Conservation (phyloP, 2,888 invertebrate species). For the Heliconius cydno region DNA sequence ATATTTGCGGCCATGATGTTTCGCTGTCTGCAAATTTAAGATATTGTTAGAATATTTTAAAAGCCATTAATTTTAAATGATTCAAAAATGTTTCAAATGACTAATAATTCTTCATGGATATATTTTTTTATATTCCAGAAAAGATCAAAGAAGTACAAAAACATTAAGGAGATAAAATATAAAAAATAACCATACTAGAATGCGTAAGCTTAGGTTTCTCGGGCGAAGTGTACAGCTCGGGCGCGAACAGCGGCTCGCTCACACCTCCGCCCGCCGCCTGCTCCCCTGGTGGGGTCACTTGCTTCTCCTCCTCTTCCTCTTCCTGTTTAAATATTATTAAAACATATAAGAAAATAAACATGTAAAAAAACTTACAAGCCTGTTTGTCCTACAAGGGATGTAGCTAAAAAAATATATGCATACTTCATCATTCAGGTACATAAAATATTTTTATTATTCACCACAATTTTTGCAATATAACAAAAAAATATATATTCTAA, state of each 20-base stretch:
- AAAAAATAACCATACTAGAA: slow-evolving; percentile 39
- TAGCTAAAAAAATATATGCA: too few relatives aligned
- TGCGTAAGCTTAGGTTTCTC: slow-evolving; percentile 52
- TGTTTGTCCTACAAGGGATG: too few relatives aligned
- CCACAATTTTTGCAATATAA: too few relatives aligned
- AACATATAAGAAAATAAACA: neutral
- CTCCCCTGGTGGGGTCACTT: slow-evolving; percentile 24
- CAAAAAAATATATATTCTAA: too few relatives aligned
- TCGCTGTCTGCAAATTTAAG: slow-evolving; percentile 61
- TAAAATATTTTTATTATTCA: too few relatives aligned
- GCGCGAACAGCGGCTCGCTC: slow-evolving; percentile 40
- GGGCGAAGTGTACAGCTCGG: slow-evolving; percentile 49
- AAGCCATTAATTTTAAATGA: too few relatives aligned
- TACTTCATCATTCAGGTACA: too few relatives aligned
- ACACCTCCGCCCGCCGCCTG: slow-evolving; percentile 32
- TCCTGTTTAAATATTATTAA: slow-evolving; percentile 21
- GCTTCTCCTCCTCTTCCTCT: slow-evolving; percentile 35
- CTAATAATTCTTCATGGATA: too few relatives aligned
- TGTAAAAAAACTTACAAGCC: too few relatives aligned
- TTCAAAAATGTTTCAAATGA: too few relatives aligned
- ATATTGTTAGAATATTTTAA: neutral
- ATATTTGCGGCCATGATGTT: slow-evolving; percentile 76
- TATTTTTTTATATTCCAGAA: too few relatives aligned
- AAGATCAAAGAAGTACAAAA: too few relatives aligned
- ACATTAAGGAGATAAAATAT: neutral